phyloP scores from a whole-genome alignment of 2,888 invertebrate species.

The Steromphala cineraria region DNA sequence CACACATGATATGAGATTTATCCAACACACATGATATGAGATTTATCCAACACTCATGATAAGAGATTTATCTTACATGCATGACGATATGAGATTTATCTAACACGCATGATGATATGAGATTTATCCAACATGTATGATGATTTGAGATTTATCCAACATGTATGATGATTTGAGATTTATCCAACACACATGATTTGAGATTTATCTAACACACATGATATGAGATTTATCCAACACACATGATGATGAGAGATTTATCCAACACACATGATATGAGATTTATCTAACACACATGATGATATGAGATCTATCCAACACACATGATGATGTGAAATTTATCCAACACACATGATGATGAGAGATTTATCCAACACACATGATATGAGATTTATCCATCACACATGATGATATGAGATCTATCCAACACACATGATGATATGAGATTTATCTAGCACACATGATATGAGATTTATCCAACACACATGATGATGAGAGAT shows the following conservation, averaged over 20 bases:
- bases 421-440: too few relatives aligned
- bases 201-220: not conserved
- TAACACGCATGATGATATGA: too few relatives aligned
- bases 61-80: too few relatives aligned
- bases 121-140: conserved; percentile 6
- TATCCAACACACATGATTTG: not conserved
- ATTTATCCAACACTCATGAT: not conserved
- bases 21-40: not conserved
- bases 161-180: too few relatives aligned
- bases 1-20: too few relatives aligned
- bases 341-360: too few relatives aligned
- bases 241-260: too few relatives aligned
- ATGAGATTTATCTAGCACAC: not conserved
- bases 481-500: not conserved
- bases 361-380: not conserved
- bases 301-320: not conserved
- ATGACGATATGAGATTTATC: too few relatives aligned
- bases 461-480: too few relatives aligned
- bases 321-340: too few relatives aligned
- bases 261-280: not conserved
- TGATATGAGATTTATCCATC: not conserved
- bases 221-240: not conserved
- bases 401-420: too few relatives aligned
- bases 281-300: not conserved
- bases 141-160: not conserved